Base-by-base conservation (phyloP, 2,797 vertebrate genomes). In the Bryconaethiops microstoma region DNA sequence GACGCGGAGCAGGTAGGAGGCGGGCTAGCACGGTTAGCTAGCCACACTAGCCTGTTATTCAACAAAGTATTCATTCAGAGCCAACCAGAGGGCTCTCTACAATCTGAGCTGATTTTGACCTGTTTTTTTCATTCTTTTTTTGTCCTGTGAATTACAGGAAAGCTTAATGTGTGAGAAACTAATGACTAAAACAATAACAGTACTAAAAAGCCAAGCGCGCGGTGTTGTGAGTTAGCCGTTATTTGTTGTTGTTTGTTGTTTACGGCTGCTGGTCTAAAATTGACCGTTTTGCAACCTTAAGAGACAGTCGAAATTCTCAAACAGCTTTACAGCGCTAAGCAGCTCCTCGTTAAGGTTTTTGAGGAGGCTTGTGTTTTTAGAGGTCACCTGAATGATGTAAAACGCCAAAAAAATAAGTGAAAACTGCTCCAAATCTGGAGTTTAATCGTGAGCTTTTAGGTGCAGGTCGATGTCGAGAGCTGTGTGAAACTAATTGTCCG, bases 1-100 rank as follows among this genome's bases (percentile, higher is more conserved):
- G 77, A 74, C 77, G 70, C 82, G 69, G 79, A 55, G 19, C 86
- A 84, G 86, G 86, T 87, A 86, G 72, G 81, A 45, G 79, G 59
- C 65, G 77, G 81, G 70, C 75, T 82, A 64, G 25, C 62, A 8
- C 62, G 80, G 84, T 85, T 84, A 84, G 81, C 83, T 82, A 82
- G 76, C 82, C 73, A 68, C 76, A 77, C 42, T 81, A 80, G 82
- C 84, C 75, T 77, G 73, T 87, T 87, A 78, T 80, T 82, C 74
- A 74, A 85, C 78, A 63, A 25, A 82, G 67, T 76, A 21, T 48
- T 55, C 62, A 72, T 59, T 68, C 71, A 57, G 74, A 54, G 12
- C 8, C 67, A 48, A 57, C 25, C 71, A 7, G 71, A 76, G 21
- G 12, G 19, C n/a, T 21, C 25, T 42, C 6, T 74, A 77, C 45